Base-by-base conservation (phyloP, 1,140 invertebrate genomes). In the Atta colombica region DNA sequence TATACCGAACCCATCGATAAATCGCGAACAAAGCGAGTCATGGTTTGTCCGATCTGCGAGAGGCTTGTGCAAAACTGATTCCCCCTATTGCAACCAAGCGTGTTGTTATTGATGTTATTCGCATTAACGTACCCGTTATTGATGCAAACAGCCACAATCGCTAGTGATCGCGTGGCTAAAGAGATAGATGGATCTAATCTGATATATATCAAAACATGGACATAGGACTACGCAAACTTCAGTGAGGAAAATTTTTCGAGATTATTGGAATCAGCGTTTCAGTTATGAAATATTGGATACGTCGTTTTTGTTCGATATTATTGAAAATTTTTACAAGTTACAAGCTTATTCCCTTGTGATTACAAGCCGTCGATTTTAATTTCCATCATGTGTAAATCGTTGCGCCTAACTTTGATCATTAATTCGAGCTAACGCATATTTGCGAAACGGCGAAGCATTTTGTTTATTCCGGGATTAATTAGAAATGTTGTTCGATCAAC, bases 21-120 rank as follows among this genome's bases (percentile, higher is more conserved):
- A 91, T 75, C 77, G 60, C 35, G 85, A 89, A 91, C 90, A 91
- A 91, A 91, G 90, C 87, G 89, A 77, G 74, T 49, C 61, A 74
- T 66, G 89, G 90, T 91, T 91, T 85, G 89, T 90, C 78, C 89
- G 86, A 90, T 88, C 80, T 86, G 77, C 88, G 86, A 90, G 77
- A 88, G 85, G 82, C 77, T 90, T 81, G 86, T 49, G 72, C 80
- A 74, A 63, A 68, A 87, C 86, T 85, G 86, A 82, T 87, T 88
- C 87, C 55, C 86, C 39, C 61, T 16, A 16, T 60, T 25, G 74
- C 25, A 53, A 55, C 69, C 61, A 14, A 87, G 71, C 88, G 77
- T 89, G 88, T 89, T 87, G 82, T 89, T 90, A 90, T 90, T 88
- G 87, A 90, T 90, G 75, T 89, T 88, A 86, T 86, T 77, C 88